Conservation (phyloP, 2,888 invertebrate species). For the Neocrepidodera transversa region DNA sequence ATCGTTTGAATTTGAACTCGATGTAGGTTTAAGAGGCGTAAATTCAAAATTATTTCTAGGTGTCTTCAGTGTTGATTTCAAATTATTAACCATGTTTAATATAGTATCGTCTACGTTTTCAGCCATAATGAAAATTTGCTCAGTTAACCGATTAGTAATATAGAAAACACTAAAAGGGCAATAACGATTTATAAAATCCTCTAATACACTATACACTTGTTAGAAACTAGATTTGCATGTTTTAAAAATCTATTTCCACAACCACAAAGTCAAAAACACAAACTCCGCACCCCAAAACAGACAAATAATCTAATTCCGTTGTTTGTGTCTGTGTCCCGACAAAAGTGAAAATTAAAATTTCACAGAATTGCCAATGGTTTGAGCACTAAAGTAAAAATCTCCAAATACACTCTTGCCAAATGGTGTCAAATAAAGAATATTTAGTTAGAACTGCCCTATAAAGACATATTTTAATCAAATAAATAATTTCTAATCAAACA, state of each 20-base stretch:
- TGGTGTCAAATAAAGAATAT: background rate
- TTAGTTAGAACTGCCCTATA: background rate
- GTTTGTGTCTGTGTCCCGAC: no score
- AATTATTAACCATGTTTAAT: conserved; percentile 53
- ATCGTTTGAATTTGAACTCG: conserved; percentile 41
- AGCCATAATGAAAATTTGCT: conserved; percentile 36
- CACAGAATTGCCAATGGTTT: no score
- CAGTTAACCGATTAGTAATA: background rate
- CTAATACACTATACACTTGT: no score
- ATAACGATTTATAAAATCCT: no score
- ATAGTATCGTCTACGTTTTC: conserved; percentile 52
- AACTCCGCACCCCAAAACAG: no score
- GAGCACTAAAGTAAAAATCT: background rate
- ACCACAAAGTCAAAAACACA: no score
- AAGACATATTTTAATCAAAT: background rate
- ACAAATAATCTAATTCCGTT: no score
- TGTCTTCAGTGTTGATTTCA: conserved; percentile 46
- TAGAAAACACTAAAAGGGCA: no score
- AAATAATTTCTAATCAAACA: background rate
- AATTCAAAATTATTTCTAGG: conserved; percentile 32
- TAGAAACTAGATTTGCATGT: no score
- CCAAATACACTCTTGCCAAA: conserved; percentile 9
- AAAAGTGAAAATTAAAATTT: no score
- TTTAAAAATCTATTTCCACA: no score
- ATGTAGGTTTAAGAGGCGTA: conserved; percentile 43